A percentile compares a stretch with the other conserved stretches of the same genome.
Conservation (phyloP, 2,888 invertebrate genomes). For the Steinernema hermaphroditum region DNA sequence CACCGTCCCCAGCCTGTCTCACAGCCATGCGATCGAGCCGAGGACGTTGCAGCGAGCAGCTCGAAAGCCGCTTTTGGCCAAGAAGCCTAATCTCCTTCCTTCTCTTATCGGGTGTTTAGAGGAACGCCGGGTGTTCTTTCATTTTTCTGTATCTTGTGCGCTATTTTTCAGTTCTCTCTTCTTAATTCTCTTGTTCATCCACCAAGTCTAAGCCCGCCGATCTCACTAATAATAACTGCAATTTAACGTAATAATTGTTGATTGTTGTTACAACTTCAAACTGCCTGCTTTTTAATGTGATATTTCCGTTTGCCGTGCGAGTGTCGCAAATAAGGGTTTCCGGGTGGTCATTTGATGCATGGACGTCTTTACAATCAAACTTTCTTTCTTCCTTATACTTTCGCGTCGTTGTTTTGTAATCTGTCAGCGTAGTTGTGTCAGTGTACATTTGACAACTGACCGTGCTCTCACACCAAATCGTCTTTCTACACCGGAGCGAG, state of each 20-base stretch:
- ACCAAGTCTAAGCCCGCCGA: slow-evolving; percentile 23
- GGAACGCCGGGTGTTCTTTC: slow-evolving; percentile 10
- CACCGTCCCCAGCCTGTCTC: no score
- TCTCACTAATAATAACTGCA: slow-evolving; percentile 29
- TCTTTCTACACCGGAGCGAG: slow-evolving; percentile 10
- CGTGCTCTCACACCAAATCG: slow-evolving; percentile 24
- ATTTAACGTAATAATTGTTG: slow-evolving; percentile 27
- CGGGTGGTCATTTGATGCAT: slow-evolving; percentile 8
- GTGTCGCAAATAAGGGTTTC: slow-evolving; percentile 26
- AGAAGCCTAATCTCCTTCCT: slow-evolving; percentile 4
- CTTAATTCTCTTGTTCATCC: slow-evolving; percentile 1
- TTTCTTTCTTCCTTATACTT: neutral
- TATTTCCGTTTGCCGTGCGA: slow-evolving; percentile 26
- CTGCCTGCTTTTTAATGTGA: slow-evolving; percentile 27
- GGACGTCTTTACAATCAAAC: neutral
- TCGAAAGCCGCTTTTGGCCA: neutral
- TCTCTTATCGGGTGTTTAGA: slow-evolving; percentile 1
- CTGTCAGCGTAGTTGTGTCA: neutral
- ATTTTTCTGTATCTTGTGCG: neutral
- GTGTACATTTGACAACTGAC: neutral
- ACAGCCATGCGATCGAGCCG: neutral
- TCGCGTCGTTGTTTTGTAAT: neutral
- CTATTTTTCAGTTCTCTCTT: neutral
- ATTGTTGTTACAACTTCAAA: slow-evolving; percentile 5
- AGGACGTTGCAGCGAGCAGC: neutral